Evolutionary conservation across 2,113 vertebrate species (phyloP).

Genomic region (Gymnogyps californianus): DNA sequence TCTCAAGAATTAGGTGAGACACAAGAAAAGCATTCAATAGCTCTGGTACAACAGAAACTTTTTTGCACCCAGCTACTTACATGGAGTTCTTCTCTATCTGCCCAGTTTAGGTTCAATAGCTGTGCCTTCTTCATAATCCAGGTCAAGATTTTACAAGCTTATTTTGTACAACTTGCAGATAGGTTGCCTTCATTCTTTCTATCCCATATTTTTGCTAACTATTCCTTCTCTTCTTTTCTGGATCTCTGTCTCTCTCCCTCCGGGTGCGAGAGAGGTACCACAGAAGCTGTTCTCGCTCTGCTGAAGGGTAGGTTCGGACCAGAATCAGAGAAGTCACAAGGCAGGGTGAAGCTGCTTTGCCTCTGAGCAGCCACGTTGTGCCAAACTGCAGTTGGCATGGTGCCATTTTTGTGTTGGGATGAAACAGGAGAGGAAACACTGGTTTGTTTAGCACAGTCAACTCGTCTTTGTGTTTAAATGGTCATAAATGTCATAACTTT

Average conservation of each 20-base stretch:
- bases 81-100: no score
- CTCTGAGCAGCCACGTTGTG: accelerated
- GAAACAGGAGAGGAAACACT: not conserved
- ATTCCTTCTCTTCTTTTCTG: not conserved
- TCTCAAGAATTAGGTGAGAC: not conserved
- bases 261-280: accelerated
- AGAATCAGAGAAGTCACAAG: not conserved
- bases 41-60: not conserved
- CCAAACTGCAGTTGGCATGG: not conserved
- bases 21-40: not conserved
- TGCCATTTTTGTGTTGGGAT: not conserved
- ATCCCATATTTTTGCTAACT: not conserved
- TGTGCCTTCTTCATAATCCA: not conserved
- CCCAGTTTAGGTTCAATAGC: not conserved
- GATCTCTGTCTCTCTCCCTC: not conserved
- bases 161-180: not conserved
- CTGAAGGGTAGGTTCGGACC: not conserved
- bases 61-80: not conserved
- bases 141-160: not conserved
- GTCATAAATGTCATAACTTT: not conserved
- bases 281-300: not conserved
- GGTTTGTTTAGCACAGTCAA: not conserved
- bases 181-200: not conserved
- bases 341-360: not conserved
- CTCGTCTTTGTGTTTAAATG: not conserved